A percentile compares a stretch with the other conserved stretches of the same genome.
Evolutionary conservation across 2,888 invertebrate species (phyloP).

Genomic region (Chrysolina haemoptera): DNA sequence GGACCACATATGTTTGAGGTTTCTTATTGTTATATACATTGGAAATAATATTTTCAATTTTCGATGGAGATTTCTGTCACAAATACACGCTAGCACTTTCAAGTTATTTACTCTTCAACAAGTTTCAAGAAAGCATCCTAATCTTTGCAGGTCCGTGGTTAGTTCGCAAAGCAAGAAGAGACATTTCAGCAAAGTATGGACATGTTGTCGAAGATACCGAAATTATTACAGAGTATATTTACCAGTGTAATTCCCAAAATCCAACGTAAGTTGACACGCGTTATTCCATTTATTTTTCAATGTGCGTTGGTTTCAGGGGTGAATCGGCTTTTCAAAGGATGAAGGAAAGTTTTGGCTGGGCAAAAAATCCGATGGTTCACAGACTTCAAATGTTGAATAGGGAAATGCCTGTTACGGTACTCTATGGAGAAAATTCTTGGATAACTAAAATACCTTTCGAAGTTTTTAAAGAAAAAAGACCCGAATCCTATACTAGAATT

Average conservation of each 20-base stretch:
- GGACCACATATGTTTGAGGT: no score
- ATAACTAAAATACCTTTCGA: constrained; percentile 89
- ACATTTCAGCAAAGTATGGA: constrained; percentile 88
- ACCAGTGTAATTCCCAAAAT: constrained; percentile 94
- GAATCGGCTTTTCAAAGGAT: constrained; percentile 93
- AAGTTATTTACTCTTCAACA: no score
- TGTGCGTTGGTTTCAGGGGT: constrained; percentile 75
- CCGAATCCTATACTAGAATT: constrained; percentile 81
- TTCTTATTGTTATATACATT: no score
- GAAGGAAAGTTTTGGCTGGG: constrained; percentile 89
- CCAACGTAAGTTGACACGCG: constrained; percentile 79
- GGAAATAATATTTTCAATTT: no score
- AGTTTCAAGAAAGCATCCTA: no score
- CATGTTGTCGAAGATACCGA: constrained; percentile 77
- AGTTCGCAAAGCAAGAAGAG: constrained; percentile 89
- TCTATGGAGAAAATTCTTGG: constrained; percentile 96
- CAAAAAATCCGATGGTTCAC: constrained; percentile 94
- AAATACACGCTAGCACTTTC: no score
- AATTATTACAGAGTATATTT: constrained; percentile 92
- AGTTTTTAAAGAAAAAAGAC: constrained; percentile 80
- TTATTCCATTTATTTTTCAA: constrained; percentile 7
- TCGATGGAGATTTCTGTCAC: no score
- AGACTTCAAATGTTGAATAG: constrained; percentile 80
- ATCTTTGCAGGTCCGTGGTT: constrained; percentile 83
- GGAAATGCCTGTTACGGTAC: constrained; percentile 87